Base-by-base conservation (phyloP, 2,797 vertebrate genomes). In the Hephaestus fuliginosus region DNA sequence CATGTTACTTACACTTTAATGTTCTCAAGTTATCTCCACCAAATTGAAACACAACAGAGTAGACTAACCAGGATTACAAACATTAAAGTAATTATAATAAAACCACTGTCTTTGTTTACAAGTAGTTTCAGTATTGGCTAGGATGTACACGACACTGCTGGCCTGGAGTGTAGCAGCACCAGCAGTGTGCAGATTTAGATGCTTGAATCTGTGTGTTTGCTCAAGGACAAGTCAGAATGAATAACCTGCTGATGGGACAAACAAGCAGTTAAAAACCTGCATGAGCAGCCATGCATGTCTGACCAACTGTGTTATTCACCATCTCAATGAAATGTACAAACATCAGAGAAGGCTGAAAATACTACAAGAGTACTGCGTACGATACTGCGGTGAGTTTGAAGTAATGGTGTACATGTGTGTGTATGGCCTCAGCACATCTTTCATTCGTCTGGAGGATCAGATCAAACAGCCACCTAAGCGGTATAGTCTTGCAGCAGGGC, bases 361-460 rank as follows among this genome's bases (percentile, higher is more conserved):
- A 76, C 57, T 22, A 25, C 33, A 7, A 58, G 30, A 72, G n/a
- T 25, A 25, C 25, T 25, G 25, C 25, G 25, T 25, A 49, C 6
- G 11, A 49, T 14, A 33, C 22, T 65, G 52, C 0, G 14, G 58
- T 20, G 11, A 70, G 61, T 57, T n/a, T 65, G 53, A 74, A 33
- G 58, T 62, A 82, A 75, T 68, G 13, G 10, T 61, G 55, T 65
- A 10, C 9, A 15, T 49, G 28, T 64, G 39, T 22, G 28, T 43
- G 41, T 25, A 8, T 20, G 1, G 41, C 72, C 65, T 74, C 72
- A 72, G 61, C 65, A 51, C 28, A 60, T 74, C 49, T 60, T 86
- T 39, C 4, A 49, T 22, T 81, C 77, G 43, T 78, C 84, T 81
- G 75, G 61, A 73, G 51, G 62, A 12, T 18, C 18, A 65, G 8